phyloP scores from a whole-genome alignment of 2,888 invertebrate species.

The Phengaris arion region DNA sequence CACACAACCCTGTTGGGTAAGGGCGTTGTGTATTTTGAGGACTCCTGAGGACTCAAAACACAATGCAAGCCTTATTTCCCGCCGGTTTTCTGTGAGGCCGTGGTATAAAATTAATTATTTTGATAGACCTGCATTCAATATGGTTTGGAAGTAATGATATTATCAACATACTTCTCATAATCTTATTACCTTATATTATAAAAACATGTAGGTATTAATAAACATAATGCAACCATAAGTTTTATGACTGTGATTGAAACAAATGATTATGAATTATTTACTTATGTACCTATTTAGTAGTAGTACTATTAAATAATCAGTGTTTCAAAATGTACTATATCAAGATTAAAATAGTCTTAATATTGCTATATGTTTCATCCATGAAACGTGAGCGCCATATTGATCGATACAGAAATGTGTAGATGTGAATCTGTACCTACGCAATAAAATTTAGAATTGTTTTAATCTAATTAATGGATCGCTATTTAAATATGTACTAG shows the following conservation, averaged over 20 bases:
- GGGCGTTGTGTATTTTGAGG: no score
- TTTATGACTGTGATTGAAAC: neutral
- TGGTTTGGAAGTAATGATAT: no score
- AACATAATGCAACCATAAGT: no score
- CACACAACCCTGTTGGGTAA: no score
- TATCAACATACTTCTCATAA: no score
- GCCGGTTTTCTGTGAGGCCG: no score
- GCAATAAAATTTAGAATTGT: neutral
- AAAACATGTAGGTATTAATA: no score
- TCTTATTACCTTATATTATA: no score
- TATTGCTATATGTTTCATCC: neutral
- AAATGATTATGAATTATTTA: neutral
- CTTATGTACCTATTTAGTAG: neutral
- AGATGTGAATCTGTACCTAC: neutral
- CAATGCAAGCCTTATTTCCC: no score
- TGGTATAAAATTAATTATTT: no score
- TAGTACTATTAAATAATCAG: neutral
- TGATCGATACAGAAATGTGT: neutral
- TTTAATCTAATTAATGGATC: neutral
- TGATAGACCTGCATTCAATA: no score
- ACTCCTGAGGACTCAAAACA: no score
- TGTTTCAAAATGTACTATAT: neutral
- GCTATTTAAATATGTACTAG: constrained; percentile 3
- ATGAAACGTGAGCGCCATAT: neutral
- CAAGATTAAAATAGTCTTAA: neutral